These are phyloP conservation scores for Pedionomus torquatus DNA, from an alignment of 2,113 vertebrate species.

Conservation along the genomic window DNA sequence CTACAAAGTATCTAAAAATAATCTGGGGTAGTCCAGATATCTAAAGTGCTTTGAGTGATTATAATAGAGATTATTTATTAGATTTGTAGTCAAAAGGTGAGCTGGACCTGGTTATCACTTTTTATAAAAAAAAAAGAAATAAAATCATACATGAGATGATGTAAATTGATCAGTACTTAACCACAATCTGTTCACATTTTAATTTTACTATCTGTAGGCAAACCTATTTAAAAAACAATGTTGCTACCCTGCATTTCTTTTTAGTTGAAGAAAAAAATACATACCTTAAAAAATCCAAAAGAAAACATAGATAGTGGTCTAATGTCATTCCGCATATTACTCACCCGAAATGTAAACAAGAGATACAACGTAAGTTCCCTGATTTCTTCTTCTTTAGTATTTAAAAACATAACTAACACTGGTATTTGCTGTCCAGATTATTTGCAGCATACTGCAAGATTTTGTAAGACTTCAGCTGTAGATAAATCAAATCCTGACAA, in stretches of 20 bases:
- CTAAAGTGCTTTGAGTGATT: slow-evolving; percentile 97
- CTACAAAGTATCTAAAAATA: slow-evolving; percentile 89
- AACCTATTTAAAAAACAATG: slow-evolving; percentile 23
- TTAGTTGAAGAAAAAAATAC: slow-evolving; percentile 58
- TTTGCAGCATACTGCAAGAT: slow-evolving; percentile 30
- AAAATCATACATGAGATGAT: background rate
- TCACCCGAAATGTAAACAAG: slow-evolving; percentile 76
- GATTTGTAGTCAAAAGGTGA: slow-evolving; percentile 49
- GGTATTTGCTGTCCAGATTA: slow-evolving; percentile 29
- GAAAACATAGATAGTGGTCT: slow-evolving; percentile 58
- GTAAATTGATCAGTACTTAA: slow-evolving; percentile 22
- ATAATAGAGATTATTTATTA: slow-evolving; percentile 60
- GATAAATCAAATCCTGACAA: slow-evolving; percentile 28
- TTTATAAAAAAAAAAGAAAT: background rate
- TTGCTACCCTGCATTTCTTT: slow-evolving; percentile 47
- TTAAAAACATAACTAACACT: slow-evolving; percentile 39
- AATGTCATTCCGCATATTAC: slow-evolving; percentile 37
- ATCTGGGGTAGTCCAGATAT: slow-evolving; percentile 93
- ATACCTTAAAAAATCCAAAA: slow-evolving; percentile 49
- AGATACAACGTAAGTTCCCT: slow-evolving; percentile 63
- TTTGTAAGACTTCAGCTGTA: slow-evolving; percentile 24
- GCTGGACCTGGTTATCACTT: background rate
- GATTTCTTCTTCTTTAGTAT: slow-evolving; percentile 63
- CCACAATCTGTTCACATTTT: slow-evolving; percentile 22
- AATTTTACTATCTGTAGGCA: slow-evolving; percentile 38